These are phyloP conservation scores for Tenebrio molitor DNA, from an alignment of 1,140 invertebrate species.

Conservation along the genomic window DNA sequence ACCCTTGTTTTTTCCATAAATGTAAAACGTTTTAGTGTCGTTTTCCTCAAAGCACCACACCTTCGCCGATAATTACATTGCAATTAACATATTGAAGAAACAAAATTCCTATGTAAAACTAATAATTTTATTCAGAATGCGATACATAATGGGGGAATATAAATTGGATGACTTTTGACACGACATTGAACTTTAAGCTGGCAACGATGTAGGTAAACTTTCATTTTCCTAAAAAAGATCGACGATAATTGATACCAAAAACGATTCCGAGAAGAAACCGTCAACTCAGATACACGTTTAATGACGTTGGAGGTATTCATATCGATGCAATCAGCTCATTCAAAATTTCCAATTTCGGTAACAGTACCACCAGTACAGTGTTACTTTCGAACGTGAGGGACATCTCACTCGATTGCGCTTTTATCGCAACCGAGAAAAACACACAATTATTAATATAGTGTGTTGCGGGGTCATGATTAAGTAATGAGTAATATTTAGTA, in stretches of 20 bases:
- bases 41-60: conserved; percentile 26
- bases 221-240: conserved; percentile 46
- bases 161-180: conserved; percentile 17
- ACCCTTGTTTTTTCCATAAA: conserved; percentile 49
- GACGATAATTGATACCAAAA: conserved; percentile 14
- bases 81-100: conserved; percentile 35
- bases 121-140: neutral
- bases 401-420: no score
- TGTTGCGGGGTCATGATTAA: conserved; percentile 25
- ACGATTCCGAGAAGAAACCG: conserved; percentile 8
- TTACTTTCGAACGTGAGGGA: no score
- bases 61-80: conserved; percentile 15
- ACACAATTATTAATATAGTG: no score
- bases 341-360: conserved; percentile 10
- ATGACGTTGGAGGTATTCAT: neutral
- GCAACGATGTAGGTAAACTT: conserved; percentile 15
- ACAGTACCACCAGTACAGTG: no score
- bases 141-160: neutral
- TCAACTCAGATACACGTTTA: neutral
- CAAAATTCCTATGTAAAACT: conserved; percentile 16
- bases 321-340: neutral
- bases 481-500: conserved; percentile 27
- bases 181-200: conserved; percentile 46
- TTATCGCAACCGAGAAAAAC: no score
- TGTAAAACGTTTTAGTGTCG: conserved; percentile 21